Evolutionary conservation across 2,113 vertebrate species (phyloP), one percentile per base, ranked within the genome.

Genomic region (Solenodon paradoxus): DNA sequence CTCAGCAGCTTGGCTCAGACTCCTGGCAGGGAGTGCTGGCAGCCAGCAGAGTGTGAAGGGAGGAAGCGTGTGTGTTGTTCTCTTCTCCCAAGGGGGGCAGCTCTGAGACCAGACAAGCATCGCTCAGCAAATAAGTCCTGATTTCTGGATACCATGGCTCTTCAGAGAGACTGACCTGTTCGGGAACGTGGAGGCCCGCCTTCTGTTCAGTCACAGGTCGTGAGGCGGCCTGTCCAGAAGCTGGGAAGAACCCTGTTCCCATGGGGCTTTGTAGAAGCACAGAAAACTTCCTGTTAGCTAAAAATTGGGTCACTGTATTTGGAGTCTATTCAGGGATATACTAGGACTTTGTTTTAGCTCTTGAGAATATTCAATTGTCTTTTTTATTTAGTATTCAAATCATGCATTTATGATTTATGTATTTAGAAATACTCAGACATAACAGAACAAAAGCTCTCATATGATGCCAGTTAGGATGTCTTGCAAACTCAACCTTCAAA

Each of bases 11-110:
- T 8, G 20, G n/a, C 38, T 79, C 3, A 32, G 5, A 45, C 40
- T 26, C 75, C 69, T 72, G 0, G 1, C 5, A 63, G 57, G 28
- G 35, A 79, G 22, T 1, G 0, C 3, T 9, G 5, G 57, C 28
- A 17, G 17, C 12, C 57, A 0, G 0, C 0, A 2, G 66, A 35
- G 32, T 7, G 6, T 2, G 20, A 57, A 30, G 40, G 55, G 51
- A n/a, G 9, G 66, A 72, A 13, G 12, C 28, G 12, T 19, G 3
- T 6, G 22, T 22, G 28, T 53, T n/a, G 3, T 16, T 26, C 53
- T 74, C 10, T 32, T 19, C 45, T 66, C 19, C 17, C 16, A 15
- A 24, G 30, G 38, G 12, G 32, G 20, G 17, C 11, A n/a, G 35
- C 42, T 0, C 12, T 5, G 13, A 26, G 85, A 26, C 9, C n/a